phyloP scores from a whole-genome alignment of 2,797 vertebrate species.

The Gallinago solitaria region DNA sequence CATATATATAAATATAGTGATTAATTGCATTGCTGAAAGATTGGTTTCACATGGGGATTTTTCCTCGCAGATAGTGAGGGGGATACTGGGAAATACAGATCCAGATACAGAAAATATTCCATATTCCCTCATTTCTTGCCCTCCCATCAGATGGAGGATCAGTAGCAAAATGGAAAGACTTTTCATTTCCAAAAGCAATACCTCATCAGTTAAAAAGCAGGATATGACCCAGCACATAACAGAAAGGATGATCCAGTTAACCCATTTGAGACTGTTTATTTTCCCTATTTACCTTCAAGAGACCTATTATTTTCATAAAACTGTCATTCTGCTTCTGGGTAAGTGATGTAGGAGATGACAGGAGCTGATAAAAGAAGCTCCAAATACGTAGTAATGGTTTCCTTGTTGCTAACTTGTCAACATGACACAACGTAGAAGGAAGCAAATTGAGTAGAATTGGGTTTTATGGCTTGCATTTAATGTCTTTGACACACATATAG shows the following conservation, averaged over 20 bases:
- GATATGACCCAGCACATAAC: background rate
- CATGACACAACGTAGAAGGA: background rate
- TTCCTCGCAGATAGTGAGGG: background rate
- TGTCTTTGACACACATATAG: background rate
- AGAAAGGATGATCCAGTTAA: constrained; percentile 23
- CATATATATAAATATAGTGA: background rate
- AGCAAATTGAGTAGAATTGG: background rate
- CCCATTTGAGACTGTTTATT: constrained; percentile 3
- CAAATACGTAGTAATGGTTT: background rate
- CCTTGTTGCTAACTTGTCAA: background rate
- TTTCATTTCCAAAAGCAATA: background rate
- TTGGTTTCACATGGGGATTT: background rate
- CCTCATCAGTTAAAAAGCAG: background rate
- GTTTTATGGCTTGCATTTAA: background rate
- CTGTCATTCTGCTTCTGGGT: background rate
- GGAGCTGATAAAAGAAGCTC: background rate
- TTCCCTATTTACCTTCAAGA: background rate
- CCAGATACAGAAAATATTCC: background rate
- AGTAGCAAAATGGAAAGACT: background rate
- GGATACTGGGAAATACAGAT: background rate
- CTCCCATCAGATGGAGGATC: background rate
- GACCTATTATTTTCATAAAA: constrained; percentile 1
- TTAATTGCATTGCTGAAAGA: background rate
- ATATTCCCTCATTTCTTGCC: background rate
- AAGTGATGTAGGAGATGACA: background rate